Conservation (phyloP, 2,888 invertebrate species). For the Epirrhoe alternata region DNA sequence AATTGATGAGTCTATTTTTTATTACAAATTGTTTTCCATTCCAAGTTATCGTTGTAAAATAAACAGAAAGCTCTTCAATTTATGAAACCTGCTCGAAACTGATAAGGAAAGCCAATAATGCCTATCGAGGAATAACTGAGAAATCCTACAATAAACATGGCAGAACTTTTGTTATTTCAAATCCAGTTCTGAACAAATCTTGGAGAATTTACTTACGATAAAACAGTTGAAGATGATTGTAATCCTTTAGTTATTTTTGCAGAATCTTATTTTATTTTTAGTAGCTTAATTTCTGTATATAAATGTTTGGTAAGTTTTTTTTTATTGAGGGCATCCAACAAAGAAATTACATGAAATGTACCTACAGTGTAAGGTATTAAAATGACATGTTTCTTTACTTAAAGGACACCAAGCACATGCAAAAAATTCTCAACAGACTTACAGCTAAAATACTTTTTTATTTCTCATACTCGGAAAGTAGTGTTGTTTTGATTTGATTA, state of each 20-base stretch:
- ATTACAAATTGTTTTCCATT: neutral
- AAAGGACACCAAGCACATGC: no score
- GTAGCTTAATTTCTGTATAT: no score
- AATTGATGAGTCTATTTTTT: neutral
- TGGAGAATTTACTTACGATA: neutral
- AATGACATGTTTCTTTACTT: no score
- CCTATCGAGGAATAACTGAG: conserved; percentile 21
- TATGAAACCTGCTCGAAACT: conserved; percentile 34
- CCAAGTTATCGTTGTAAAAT: conserved; percentile 20
- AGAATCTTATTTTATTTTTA: neutral
- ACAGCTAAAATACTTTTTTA: no score
- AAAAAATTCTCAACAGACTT: no score
- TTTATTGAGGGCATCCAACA: no score
- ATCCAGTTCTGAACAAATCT: neutral
- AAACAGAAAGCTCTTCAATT: conserved; percentile 21
- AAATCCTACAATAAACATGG: neutral
- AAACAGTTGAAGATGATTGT: neutral
- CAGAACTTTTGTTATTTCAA: neutral
- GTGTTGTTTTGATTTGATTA: no score
- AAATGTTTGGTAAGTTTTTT: no score
- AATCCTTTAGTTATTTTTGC: neutral
- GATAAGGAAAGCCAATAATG: conserved; percentile 47
- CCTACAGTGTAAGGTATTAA: no score
- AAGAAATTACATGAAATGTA: no score
- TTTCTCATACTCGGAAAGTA: no score